Percentiles rank a stretch among this genome's conserved stretches.
These are phyloP conservation scores for Lethenteron reissneri DNA, from an alignment of 2,113 vertebrate genomes.

Conservation along the genomic window DNA sequence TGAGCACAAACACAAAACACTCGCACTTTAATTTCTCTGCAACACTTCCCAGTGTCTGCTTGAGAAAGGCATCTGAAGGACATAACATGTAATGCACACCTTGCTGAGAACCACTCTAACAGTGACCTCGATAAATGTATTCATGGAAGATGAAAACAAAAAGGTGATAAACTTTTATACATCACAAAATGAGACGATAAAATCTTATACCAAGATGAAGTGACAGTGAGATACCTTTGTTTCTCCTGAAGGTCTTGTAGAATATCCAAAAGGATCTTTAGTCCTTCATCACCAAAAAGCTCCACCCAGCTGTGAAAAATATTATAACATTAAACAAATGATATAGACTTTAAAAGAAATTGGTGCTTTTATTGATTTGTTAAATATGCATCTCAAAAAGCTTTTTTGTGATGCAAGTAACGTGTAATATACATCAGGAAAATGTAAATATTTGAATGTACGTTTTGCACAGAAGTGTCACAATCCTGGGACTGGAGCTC, in stretches of 20 bases:
- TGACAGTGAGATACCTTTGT: not conserved
- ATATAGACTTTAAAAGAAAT: not conserved
- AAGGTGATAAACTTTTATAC: not conserved
- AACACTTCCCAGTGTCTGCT: not conserved
- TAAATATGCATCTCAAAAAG: not conserved
- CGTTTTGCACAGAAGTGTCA: too few relatives aligned
- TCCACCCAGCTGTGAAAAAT: conserved; percentile 1
- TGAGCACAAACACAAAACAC: not conserved
- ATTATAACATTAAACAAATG: not conserved
- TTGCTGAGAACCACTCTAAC: not conserved
- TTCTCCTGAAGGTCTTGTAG: conserved; percentile 4
- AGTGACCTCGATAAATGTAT: not conserved
- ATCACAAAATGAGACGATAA: not conserved
- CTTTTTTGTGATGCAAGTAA: not conserved
- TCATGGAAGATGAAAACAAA: not conserved
- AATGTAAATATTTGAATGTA: too few relatives aligned
- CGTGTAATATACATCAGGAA: not conserved
- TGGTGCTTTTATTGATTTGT: not conserved
- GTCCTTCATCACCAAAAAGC: conserved; percentile 5
- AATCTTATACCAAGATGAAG: not conserved
- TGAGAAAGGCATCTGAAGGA: not conserved
- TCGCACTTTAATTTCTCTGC: not conserved
- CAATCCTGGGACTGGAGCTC: too few relatives aligned
- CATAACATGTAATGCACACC: not conserved
- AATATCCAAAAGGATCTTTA: not conserved